A percentile compares a stretch with the other conserved stretches of the same genome.
These are phyloP conservation scores for Agrochola lychnidis DNA, from an alignment of 2,888 invertebrate species.

Conservation along the genomic window DNA sequence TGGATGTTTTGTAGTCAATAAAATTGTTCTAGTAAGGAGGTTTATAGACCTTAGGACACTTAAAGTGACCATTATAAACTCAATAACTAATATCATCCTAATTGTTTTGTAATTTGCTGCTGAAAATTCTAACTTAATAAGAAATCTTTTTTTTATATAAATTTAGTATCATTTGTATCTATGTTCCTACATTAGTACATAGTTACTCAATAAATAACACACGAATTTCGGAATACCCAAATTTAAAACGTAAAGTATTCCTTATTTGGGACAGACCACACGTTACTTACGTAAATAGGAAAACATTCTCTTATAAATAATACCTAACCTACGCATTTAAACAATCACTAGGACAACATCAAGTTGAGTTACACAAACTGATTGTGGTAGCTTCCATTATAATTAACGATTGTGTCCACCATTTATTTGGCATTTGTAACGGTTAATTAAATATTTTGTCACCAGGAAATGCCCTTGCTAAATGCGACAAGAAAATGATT, in stretches of 20 bases:
- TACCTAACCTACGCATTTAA: constrained; percentile 12
- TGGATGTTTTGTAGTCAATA: constrained; percentile 5
- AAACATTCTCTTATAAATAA: not conserved
- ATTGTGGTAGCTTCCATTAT: constrained; percentile 1
- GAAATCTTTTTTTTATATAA: too few species aligned
- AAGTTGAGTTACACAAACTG: constrained; percentile 2
- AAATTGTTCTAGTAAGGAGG: not conserved
- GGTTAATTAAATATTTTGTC: constrained; percentile 19
- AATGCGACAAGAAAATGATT: constrained; percentile 40
- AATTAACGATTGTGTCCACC: not conserved
- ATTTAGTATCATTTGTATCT: not conserved
- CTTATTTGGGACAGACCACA: not conserved
- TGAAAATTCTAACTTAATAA: not conserved
- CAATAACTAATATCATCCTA: not conserved
- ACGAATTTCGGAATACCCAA: not conserved
- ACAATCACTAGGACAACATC: not conserved
- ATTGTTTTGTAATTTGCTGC: too few species aligned
- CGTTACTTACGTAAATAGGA: not conserved
- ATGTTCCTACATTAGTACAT: not conserved
- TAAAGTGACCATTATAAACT: constrained; percentile 1
- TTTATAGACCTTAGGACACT: too few species aligned
- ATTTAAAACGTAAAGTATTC: not conserved
- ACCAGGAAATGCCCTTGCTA: constrained; percentile 26
- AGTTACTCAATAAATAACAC: not conserved
- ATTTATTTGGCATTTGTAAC: constrained; percentile 32